Evolutionary conservation across 2,888 invertebrate species (phyloP), one percentile per base, ranked within the genome.

Genomic region (Ochropacha duplaris): DNA sequence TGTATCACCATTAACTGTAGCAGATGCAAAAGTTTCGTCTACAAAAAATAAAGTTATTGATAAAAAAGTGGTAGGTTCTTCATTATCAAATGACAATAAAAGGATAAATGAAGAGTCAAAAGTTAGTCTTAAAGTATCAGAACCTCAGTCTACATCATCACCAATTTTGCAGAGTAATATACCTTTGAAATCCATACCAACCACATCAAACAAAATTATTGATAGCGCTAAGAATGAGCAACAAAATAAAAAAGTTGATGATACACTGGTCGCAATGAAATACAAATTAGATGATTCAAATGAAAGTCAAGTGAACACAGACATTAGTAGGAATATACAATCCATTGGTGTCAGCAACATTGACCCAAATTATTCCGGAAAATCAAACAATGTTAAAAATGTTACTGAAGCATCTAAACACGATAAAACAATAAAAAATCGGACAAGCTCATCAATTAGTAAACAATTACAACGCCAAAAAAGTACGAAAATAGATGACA

Each of bases 391-490:
- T 49, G 11, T 49, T 22, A 64, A 57, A 22, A 50, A 61, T 22
- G 50, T 50, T 57, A 55, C 50, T 26, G 57, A 61, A 49, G 51
- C 50, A 44, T 52, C 19, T 51, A 55, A 54, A 31, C 66, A 65
- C 5, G 62, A 65, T 14, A 71, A 71, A 65, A 54, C 4, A 51
- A 54, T 52, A 24, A 60, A 65, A 61, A 63, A 55, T 54, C 36
- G 58, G 49, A 54, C 39, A 9, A 60, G 55, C 52, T 61, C 65
- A n/a, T 22, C 24, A 55, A 69, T 62, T 22, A 69, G 34, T 54
- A 87, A 80, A 69, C 77, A 79, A 62, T 65, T 85, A 62, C 80
- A 80, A 54, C 75, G 78, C 19, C 84, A 86, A 74, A 84, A 81
- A 64, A 76, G 72, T 56, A 58, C 76, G 36, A 63, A 71, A 54